These are phyloP conservation scores for Polietes domitor DNA, from an alignment of 2,888 invertebrate species.

Conservation along the genomic window DNA sequence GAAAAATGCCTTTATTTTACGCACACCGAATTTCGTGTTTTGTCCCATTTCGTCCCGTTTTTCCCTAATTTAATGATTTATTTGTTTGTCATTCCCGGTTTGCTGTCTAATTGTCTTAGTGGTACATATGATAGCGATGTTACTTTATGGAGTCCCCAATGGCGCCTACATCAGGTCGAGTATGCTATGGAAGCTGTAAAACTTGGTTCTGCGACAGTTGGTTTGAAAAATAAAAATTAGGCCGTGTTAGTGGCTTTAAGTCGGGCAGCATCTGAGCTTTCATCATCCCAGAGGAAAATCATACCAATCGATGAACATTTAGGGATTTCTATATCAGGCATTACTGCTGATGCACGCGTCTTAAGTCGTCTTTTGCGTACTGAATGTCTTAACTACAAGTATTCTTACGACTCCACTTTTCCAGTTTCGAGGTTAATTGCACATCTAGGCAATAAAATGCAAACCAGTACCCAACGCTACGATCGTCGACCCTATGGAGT, in stretches of 20 bases:
- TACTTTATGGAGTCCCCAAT: constrained; percentile 99
- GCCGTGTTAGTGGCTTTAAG: constrained; percentile 97
- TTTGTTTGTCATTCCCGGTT: too few relatives aligned
- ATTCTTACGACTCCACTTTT: constrained; percentile 92
- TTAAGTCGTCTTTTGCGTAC: constrained; percentile 96
- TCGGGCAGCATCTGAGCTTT: constrained; percentile 96
- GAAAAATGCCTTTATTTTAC: too few relatives aligned
- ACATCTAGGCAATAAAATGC: constrained; percentile 96
- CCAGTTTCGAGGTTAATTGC: constrained; percentile 93
- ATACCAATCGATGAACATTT: constrained; percentile 97
- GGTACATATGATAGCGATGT: constrained; percentile 99
- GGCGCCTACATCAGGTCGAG: constrained; percentile 96
- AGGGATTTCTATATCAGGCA: constrained; percentile 97
- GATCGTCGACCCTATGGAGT: constrained; percentile 98
- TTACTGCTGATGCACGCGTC: constrained; percentile 98
- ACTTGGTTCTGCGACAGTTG: constrained; percentile 86
- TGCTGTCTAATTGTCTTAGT: too few relatives aligned
- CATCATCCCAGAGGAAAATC: constrained; percentile 98
- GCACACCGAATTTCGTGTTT: too few relatives aligned
- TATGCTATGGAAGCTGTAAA: constrained; percentile 99
- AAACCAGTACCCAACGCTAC: constrained; percentile 98
- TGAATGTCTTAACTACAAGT: constrained; percentile 97
- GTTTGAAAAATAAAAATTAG: constrained; percentile 94
- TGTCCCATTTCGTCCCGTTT: too few relatives aligned
- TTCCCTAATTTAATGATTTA: too few relatives aligned